Evolutionary conservation across 2,888 invertebrate genomes (phyloP).

Genomic region (Ptychoptera contaminata): DNA sequence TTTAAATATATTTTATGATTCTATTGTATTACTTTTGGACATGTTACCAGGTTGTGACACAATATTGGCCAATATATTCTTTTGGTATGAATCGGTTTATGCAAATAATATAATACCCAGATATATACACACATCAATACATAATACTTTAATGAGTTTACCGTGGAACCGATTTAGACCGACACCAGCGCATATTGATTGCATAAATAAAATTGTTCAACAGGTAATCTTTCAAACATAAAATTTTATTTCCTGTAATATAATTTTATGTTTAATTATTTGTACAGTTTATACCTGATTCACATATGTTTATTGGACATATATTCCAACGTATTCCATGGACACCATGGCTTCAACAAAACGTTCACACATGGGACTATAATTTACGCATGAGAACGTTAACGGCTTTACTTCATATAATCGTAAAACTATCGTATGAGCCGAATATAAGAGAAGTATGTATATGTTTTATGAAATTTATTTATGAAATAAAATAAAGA

Average conservation of each 20-base stretch:
- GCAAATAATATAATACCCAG: constrained; percentile 47
- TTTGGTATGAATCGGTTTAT: constrained; percentile 53
- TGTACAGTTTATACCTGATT: constrained; percentile 45
- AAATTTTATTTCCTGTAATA: neutral
- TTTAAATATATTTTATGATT: constrained; percentile 45
- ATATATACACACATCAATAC: constrained; percentile 46
- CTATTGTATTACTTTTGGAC: constrained; percentile 46
- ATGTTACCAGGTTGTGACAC: constrained; percentile 36
- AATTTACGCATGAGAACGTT: constrained; percentile 36
- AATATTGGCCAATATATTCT: constrained; percentile 45
- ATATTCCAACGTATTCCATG: constrained; percentile 53
- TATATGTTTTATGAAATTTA: constrained; percentile 10
- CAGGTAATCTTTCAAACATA: constrained; percentile 34
- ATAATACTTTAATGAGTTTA: constrained; percentile 44
- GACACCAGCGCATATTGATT: constrained; percentile 43
- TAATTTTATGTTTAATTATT: neutral
- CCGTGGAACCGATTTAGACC: constrained; percentile 62
- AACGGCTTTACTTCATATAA: constrained; percentile 46
- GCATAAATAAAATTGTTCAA: constrained; percentile 37
- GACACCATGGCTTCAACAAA: constrained; percentile 38
- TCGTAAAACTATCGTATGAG: constrained; percentile 56
- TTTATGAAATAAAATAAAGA: too few species aligned
- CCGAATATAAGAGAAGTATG: constrained; percentile 45
- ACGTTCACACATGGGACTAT: constrained; percentile 27
- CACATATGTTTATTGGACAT: constrained; percentile 54